Base-by-base conservation (phyloP, 2,888 invertebrate species). In the Chymomyza fuscimana region DNA sequence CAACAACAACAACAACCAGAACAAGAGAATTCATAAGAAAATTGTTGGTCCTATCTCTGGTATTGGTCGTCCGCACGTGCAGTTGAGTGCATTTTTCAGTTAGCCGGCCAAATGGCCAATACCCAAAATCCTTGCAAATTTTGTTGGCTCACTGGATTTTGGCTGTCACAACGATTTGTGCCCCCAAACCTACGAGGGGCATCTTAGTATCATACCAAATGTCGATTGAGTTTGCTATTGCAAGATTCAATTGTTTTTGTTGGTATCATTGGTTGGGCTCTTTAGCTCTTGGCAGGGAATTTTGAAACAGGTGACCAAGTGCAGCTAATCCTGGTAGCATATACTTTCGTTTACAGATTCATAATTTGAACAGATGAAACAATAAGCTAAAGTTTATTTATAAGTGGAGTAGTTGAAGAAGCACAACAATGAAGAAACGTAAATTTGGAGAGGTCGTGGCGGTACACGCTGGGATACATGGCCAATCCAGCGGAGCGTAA, bases 41-140 rank as follows among this genome's bases (percentile, higher is more conserved):
- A 58, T 25, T 19, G 52, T 54, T 19, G 19, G 16, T 54, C 19
- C 58, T 58, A 19, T 46, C 40, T 4, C 40, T 10, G 40, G 12
- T 46, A 46, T 58, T 58, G 19, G 58, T 25, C 58, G 63, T 60
- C 60, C 60, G 60, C 66, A 66, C 66, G 60, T 66, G 66, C 60
- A 59, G 22, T 52, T 66, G 66, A 66, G 66, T 66, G 66, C 66
- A 66, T 66, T 61, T 66, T 25, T 58, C 58, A 58, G 58, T 58
- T 58, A 25, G 58, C 19, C 19, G 58, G 25, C 58, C 58, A 46
- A 46, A 46, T 46, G 40, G 40, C 40, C 40, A 46, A 46, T 12
- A 46, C 40, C 40, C 40, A 46, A 46, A 46, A 12, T 12, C 40
- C 12, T 46, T 46, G 40, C 40, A 46, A 46, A 12, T 46, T 46